phyloP scores from a whole-genome alignment of 2,113 vertebrate genomes.

The Saguinus midas region DNA sequence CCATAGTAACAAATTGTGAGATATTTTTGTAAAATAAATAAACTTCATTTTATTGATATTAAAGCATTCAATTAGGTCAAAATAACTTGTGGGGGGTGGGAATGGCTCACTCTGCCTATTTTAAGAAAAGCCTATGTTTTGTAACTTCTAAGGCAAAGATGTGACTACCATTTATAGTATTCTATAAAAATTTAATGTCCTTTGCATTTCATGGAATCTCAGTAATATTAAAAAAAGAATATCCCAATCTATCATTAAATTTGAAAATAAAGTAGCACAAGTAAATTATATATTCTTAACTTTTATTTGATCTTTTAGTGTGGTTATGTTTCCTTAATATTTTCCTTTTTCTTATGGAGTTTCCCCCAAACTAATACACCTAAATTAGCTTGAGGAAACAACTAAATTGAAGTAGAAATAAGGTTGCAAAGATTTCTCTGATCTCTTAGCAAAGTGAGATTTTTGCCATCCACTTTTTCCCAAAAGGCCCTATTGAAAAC shows the following conservation, averaged over 20 bases:
- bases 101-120: not conserved
- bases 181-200: not conserved
- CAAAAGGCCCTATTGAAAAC: not conserved
- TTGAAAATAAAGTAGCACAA: conserved; percentile 1
- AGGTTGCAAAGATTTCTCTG: not conserved
- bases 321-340: not conserved
- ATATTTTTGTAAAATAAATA: conserved; percentile 28
- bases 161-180: not conserved
- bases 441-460: not conserved
- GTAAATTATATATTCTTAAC: conserved; percentile 6
- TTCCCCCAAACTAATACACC: not conserved
- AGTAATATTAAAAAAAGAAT: conserved; percentile 11
- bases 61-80: conserved; percentile 4
- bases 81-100: not conserved
- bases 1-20: not conserved
- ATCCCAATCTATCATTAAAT: not conserved
- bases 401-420: conserved; percentile 38
- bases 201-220: conserved; percentile 13
- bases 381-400: conserved; percentile 14
- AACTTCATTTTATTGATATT: conserved; percentile 13
- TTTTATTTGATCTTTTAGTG: not conserved
- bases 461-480: not conserved
- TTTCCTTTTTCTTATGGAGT: conserved; percentile 3
- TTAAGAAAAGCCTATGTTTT: conserved; percentile 10
- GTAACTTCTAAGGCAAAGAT: conserved; percentile 14